Base-by-base conservation (phyloP, 2,797 vertebrate genomes). In the Lithobates pipiens region DNA sequence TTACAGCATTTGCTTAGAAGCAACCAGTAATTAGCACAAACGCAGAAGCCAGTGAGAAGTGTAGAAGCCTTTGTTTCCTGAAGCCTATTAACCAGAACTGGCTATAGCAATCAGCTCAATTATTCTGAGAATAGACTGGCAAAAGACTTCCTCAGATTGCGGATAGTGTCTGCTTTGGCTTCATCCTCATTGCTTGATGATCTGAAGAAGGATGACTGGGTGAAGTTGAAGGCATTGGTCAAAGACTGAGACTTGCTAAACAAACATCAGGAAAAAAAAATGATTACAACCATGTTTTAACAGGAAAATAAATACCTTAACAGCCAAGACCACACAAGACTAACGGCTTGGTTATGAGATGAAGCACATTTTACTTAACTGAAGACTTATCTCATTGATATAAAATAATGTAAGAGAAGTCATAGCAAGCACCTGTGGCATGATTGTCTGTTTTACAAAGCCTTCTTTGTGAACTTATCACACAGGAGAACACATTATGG, bases 61-160 rank as follows among this genome's bases (percentile, higher is more conserved):
- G 18, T 44, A 50, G 18, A 27, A 3, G 57, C 4, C 10, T 27
- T 25, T 42, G 72, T 61, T 2, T 50, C 29, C 2, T 46, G 39
- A 39, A 42, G 50, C 29, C 7, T n/a, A 72, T 39, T 65, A 39
- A 15, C 10, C 25, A 50, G 25, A 11, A 74, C 32, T 11, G 32
- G 21, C 16, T 16, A 68, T 27, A 3, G 32, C 36, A 23, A 23
- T n/a, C 16, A 5, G 23, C 25, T 54, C 11, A 11, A 34, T 87
- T 96, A 98, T 91, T 99, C 98, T 0, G 98, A 99, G 94, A 99
- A 99, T 83, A 99, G 95, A 91, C 98, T 98, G 89, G 97, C 98
- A 32, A 99, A 99, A 77, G 98, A 99, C 92, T 99, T 98, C 78
- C 97, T 96, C 86, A 99, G 95, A 91, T 97, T 98, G 90, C 97